Evolutionary conservation across 2,113 vertebrate species (phyloP), one percentile per base, ranked within the genome.

Genomic region (Petroica traversi): DNA sequence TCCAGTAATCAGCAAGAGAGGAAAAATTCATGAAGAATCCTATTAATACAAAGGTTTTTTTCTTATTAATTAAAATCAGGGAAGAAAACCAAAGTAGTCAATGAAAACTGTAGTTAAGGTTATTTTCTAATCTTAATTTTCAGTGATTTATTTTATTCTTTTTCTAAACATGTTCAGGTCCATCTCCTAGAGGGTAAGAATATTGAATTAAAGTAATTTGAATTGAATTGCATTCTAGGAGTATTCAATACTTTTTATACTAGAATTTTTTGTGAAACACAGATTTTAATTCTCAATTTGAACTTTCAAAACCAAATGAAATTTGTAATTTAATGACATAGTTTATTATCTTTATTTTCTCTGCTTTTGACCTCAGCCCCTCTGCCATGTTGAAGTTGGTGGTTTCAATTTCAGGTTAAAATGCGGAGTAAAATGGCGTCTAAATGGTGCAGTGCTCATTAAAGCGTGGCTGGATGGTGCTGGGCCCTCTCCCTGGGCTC

Each of bases 361-460:
- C 13, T 33, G 1, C 10, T 69, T 89, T 59, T 67, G 45, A 15
- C 34, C 52, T 63, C 7, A 17, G 3, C 24, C 31, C 20, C 67
- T 46, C 33, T n/a, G 19, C 34, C 29, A 1, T 4, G 17, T 31
- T 85, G 31, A 61, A 55, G n/a, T n/a, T 0, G 0, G 28, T 34
- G 36, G 28, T 11, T 79, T 43, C 20, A 26, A 10, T 61, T 61
- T 31, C 20, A 43, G 58, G 71, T 43, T 86, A 31, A 72, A 59
- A 0, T 8, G 12, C 3, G 0, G 4, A 62, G 19, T 41, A 22
- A 48, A 52, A 14, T 1, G 19, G 12, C 26, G 36, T 19, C 7
- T 31, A 2, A 48, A 9, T 0, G 9, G 19, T 1, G 14, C 11
- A 8, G 34, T 9, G 41, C n/a, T 52, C 1, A 0, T 33, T 24